Evolutionary conservation across 2,888 invertebrate species (phyloP).

Genomic region (Eueremaeus valkanovi): DNA sequence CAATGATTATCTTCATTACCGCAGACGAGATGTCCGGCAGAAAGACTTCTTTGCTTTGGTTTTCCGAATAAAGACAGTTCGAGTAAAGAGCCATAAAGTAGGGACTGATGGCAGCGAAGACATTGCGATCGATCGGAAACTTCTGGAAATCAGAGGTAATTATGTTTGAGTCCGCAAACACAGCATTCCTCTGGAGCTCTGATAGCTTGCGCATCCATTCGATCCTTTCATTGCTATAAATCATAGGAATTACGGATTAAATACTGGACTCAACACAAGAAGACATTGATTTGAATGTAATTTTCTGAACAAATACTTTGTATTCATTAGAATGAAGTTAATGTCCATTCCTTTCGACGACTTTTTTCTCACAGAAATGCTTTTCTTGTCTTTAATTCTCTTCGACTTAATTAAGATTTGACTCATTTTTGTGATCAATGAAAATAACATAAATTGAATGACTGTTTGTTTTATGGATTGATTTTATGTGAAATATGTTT

Average conservation of each 20-base stretch:
- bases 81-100: constrained; percentile 70
- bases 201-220: constrained; percentile 13
- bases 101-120: constrained; percentile 67
- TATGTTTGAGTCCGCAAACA: constrained; percentile 20
- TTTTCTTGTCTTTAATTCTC: background rate
- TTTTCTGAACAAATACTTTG: background rate
- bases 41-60: constrained; percentile 61
- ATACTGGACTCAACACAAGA: background rate
- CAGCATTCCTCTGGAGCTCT: background rate
- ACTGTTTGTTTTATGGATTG: too few species aligned
- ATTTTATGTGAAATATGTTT: too few species aligned
- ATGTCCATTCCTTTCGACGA: background rate
- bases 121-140: constrained; percentile 65
- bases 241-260: background rate
- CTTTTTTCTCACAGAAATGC: background rate
- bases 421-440: too few species aligned
- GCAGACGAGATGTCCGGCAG: constrained; percentile 55
- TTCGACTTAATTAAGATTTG: background rate
- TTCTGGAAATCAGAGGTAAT: constrained; percentile 60
- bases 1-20: constrained; percentile 64
- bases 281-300: too few species aligned
- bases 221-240: constrained; percentile 5
- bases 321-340: background rate
- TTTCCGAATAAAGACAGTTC: constrained; percentile 62
- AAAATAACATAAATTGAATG: too few species aligned